Evolutionary conservation across 2,888 invertebrate species (phyloP).

Genomic region (Hermaeophaga mercurialis): DNA sequence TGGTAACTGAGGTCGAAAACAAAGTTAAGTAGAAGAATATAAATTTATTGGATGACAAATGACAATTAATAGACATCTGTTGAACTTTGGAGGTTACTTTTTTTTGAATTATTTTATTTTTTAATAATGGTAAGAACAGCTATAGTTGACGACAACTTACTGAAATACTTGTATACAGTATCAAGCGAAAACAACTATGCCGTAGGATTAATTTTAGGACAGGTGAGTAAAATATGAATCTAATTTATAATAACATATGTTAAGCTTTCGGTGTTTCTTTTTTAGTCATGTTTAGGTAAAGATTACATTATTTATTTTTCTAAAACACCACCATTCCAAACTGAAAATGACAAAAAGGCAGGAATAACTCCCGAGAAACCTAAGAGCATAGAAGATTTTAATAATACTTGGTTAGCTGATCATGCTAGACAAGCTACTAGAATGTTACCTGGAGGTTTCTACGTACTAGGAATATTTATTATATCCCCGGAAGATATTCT

Average conservation of each 20-base stretch:
- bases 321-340: conserved; percentile 71
- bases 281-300: conserved; percentile 67
- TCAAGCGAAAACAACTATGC: conserved; percentile 67
- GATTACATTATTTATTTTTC: conserved; percentile 82
- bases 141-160: conserved; percentile 70
- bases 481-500: conserved; percentile 71
- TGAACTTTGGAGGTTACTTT: conserved; percentile 16
- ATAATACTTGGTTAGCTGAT: conserved; percentile 74
- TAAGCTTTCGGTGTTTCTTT: conserved; percentile 37
- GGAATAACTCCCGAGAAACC: conserved; percentile 32
- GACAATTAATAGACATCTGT: conserved; percentile 8
- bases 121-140: conserved; percentile 62
- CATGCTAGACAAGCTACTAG: conserved; percentile 86
- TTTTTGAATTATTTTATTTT: conserved; percentile 1
- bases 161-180: conserved; percentile 70
- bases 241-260: conserved; percentile 33
- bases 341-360: conserved; percentile 52
- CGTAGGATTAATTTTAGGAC: conserved; percentile 79
- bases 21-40: too few species aligned
- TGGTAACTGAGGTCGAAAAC: too few species aligned
- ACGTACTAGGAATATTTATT: conserved; percentile 82
- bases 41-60: background rate
- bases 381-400: conserved; percentile 62
- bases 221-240: conserved; percentile 62
- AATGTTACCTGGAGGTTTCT: conserved; percentile 91